Evolutionary conservation across 2,888 invertebrate genomes (phyloP).

Genomic region (Pristionchus entomophagus): DNA sequence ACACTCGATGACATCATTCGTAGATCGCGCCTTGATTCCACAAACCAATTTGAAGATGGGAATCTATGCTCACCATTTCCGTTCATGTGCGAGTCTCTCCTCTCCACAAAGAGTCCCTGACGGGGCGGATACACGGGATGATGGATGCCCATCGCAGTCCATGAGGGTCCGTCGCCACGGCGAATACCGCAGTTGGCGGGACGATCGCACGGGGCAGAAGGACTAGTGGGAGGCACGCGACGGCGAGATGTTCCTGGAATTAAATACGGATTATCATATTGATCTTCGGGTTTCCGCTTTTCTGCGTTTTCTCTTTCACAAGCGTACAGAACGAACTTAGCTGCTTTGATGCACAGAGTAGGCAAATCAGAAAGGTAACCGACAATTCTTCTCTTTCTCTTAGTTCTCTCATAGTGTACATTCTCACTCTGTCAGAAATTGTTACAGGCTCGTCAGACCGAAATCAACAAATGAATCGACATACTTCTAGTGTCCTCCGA

Average conservation of each 20-base stretch:
- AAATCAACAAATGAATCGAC: too few species aligned
- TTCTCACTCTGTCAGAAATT: too few species aligned
- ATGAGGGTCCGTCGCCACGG: slow-evolving; percentile 28
- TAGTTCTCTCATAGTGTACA: too few species aligned
- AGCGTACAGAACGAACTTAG: too few species aligned
- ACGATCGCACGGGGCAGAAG: background rate
- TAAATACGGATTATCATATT: too few species aligned
- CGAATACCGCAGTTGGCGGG: slow-evolving; percentile 43
- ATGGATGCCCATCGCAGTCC: slow-evolving; percentile 43
- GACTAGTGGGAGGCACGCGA: background rate
- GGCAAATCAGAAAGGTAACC: too few species aligned
- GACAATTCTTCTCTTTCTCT: too few species aligned
- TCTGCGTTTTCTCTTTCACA: too few species aligned
- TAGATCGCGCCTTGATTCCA: too few species aligned
- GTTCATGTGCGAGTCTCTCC: background rate
- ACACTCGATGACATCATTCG: too few species aligned
- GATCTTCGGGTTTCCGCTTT: too few species aligned
- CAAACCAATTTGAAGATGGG: background rate
- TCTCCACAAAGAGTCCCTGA: slow-evolving; percentile 31
- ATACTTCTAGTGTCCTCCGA: slow-evolving; percentile 6
- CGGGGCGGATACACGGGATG: slow-evolving; percentile 46
- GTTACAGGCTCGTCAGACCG: too few species aligned
- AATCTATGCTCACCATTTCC: slow-evolving; percentile 17
- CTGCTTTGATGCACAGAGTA: background rate
- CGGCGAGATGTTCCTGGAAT: background rate